phyloP scores from a whole-genome alignment of 2,113 vertebrate genomes.

The Tenrec ecaudatus region DNA sequence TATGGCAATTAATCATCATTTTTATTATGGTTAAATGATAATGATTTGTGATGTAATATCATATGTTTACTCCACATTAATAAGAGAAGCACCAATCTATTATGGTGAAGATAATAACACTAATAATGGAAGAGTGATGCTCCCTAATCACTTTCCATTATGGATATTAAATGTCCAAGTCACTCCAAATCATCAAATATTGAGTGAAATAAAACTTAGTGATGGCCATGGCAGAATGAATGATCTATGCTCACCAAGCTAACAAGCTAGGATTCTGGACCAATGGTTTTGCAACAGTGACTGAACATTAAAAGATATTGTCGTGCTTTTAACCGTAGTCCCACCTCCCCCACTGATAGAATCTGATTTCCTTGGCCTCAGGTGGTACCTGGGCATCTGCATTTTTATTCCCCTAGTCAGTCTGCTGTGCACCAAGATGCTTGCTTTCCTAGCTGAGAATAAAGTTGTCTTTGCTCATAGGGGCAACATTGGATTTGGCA shows the following conservation, averaged over 20 bases:
- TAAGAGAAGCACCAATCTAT: slow-evolving; percentile 64
- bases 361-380: slow-evolving; percentile 35
- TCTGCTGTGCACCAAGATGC: slow-evolving; percentile 38
- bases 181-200: slow-evolving; percentile 65
- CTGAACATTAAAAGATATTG: neutral
- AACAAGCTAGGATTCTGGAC: slow-evolving; percentile 31
- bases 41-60: slow-evolving; percentile 59
- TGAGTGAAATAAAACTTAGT: slow-evolving; percentile 43
- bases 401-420: neutral
- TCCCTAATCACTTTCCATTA: slow-evolving; percentile 61
- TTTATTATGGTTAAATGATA: slow-evolving; percentile 63
- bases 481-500: slow-evolving; percentile 65
- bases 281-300: neutral
- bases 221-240: slow-evolving; percentile 16
- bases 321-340: neutral
- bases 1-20: slow-evolving; percentile 65
- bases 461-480: slow-evolving; percentile 56
- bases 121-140: slow-evolving; percentile 61
- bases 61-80: slow-evolving; percentile 55
- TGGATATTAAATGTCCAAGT: slow-evolving; percentile 61
- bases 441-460: slow-evolving; percentile 65
- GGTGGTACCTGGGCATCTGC: neutral
- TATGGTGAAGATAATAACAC: slow-evolving; percentile 57
- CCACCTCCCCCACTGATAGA: neutral
- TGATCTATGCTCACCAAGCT: neutral